Evolutionary conservation across 2,888 invertebrate species (phyloP).

Genomic region (Achlya flavicornis): DNA sequence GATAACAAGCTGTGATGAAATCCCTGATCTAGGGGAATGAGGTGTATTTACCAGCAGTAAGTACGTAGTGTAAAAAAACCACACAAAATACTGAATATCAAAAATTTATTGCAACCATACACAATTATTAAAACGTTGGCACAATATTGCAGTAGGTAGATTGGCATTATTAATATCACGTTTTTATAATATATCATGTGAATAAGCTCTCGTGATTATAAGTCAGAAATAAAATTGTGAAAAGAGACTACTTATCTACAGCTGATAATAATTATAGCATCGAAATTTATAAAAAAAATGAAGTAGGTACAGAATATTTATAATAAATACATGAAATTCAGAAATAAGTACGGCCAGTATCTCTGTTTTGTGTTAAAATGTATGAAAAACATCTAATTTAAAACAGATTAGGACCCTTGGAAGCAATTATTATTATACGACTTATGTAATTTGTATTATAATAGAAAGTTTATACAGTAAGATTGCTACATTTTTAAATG

Average conservation of each 20-base stretch:
- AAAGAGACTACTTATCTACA: not conserved
- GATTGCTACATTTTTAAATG: not conserved
- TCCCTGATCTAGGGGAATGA: not conserved
- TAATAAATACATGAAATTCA: not conserved
- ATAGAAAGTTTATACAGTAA: not conserved
- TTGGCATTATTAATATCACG: constrained; percentile 49
- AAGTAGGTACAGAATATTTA: not conserved
- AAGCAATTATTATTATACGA: not conserved
- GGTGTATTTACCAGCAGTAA: constrained; percentile 3
- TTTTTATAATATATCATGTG: constrained; percentile 21
- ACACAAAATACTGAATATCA: constrained; percentile 58
- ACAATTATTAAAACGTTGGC: constrained; percentile 70
- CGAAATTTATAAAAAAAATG: not conserved
- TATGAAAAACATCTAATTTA: not conserved
- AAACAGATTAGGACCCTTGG: not conserved
- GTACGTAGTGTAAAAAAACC: constrained; percentile 36
- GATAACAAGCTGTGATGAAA: not conserved
- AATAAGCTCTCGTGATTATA: constrained; percentile 47
- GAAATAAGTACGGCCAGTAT: not conserved
- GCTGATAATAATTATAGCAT: not conserved
- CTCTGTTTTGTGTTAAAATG: not conserved
- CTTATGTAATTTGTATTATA: not conserved
- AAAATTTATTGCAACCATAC: constrained; percentile 77
- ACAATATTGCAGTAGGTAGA: constrained; percentile 63
- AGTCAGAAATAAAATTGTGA: constrained; percentile 26